These are phyloP conservation scores for Indicator indicator DNA, from an alignment of 2,113 vertebrate species.

Conservation along the genomic window DNA sequence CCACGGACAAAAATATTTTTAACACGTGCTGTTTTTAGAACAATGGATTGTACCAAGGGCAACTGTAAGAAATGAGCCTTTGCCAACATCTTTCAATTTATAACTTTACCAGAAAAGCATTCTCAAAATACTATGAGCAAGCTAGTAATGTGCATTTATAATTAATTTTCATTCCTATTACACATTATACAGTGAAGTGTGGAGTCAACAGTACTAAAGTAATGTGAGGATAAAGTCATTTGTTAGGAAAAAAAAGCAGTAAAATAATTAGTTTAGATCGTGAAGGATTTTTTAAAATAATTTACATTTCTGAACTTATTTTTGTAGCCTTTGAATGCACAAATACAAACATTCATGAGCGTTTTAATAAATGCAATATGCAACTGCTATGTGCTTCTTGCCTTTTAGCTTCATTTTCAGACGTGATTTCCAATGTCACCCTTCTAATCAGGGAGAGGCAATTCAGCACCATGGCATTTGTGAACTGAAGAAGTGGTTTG, in stretches of 20 bases:
- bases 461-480: constrained; percentile 10
- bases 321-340: not conserved
- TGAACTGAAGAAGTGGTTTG: constrained; percentile 26
- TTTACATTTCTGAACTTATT: not conserved
- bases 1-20: constrained; percentile 31
- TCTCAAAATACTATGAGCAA: constrained; percentile 3
- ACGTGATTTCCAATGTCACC: not conserved
- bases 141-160: constrained; percentile 17
- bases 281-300: rapidly evolving
- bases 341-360: not conserved
- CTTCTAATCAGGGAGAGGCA: not conserved
- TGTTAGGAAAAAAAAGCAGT: not conserved
- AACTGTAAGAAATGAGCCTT: constrained; percentile 48
- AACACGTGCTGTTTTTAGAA: constrained; percentile 65
- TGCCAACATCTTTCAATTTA: constrained; percentile 53
- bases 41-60: constrained; percentile 52
- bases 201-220: not conserved
- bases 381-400: not conserved
- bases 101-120: constrained; percentile 33
- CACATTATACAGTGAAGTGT: not conserved
- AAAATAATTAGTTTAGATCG: not conserved
- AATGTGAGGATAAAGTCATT: not conserved
- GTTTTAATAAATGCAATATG: not conserved
- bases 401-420: constrained; percentile 15
- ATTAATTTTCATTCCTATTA: not conserved